These are phyloP conservation scores for Lithophane socia DNA, from an alignment of 2,888 invertebrate species.

Conservation along the genomic window DNA sequence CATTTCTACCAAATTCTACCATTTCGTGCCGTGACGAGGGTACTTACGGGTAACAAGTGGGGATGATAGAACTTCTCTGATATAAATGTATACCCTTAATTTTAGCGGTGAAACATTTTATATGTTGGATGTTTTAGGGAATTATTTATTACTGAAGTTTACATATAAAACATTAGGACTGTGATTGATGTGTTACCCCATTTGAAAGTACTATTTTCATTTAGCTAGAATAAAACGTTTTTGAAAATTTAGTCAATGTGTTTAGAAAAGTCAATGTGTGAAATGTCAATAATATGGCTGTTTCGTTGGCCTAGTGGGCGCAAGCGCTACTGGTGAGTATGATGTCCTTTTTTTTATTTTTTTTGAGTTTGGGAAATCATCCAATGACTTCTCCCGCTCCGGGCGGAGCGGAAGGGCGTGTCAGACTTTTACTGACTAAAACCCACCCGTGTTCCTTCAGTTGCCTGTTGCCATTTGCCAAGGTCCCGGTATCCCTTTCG, in stretches of 20 bases:
- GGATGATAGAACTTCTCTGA: constrained; percentile 40
- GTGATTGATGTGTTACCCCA: constrained; percentile 12
- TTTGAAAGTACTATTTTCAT: constrained; percentile 6
- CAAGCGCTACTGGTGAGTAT: too few species aligned
- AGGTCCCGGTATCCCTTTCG: too few species aligned
- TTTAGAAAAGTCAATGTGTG: too few species aligned
- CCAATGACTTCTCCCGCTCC: too few species aligned
- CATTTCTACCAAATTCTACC: constrained; percentile 15
- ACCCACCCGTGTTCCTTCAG: too few species aligned
- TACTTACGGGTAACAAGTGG: constrained; percentile 42
- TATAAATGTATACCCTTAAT: constrained; percentile 29
- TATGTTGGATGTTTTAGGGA: not conserved
- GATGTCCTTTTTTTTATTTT: too few species aligned
- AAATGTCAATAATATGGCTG: too few species aligned
- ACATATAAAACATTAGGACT: not conserved
- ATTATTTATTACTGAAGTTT: constrained; percentile 35
- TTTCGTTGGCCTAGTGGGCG: too few species aligned
- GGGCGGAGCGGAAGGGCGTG: too few species aligned
- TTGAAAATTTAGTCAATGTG: not conserved
- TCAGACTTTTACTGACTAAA: too few species aligned
- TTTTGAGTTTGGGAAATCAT: too few species aligned
- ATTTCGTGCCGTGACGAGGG: constrained; percentile 40
- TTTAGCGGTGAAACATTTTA: constrained; percentile 31
- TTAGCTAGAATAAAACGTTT: not conserved
- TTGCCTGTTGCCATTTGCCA: too few species aligned